These are phyloP conservation scores for Melanogrammus aeglefinus DNA, from an alignment of 2,797 vertebrate species.

Conservation along the genomic window DNA sequence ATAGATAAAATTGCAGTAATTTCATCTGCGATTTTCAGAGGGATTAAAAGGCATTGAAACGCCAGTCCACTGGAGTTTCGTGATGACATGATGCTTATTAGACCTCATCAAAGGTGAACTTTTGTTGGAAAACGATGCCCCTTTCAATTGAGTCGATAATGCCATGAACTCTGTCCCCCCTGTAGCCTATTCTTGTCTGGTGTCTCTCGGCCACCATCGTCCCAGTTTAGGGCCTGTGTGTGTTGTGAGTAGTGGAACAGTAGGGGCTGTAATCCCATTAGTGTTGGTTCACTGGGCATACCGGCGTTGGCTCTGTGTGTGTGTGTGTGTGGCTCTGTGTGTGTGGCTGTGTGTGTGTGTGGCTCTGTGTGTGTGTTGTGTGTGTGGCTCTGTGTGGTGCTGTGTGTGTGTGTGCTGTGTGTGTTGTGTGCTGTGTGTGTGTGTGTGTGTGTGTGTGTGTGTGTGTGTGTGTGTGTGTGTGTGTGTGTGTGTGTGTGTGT, in stretches of 20 bases:
- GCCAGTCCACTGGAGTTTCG: neutral
- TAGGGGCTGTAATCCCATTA: conserved; percentile 63
- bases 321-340: neutral
- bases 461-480: no score
- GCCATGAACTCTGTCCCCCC: conserved; percentile 36
- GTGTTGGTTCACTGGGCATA: conserved; percentile 50
- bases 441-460: no score
- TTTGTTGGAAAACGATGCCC: conserved; percentile 23
- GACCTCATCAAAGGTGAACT: conserved; percentile 29
- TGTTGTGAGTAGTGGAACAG: conserved; percentile 47
- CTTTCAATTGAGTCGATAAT: conserved; percentile 35
- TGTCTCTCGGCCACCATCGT: conserved; percentile 28
- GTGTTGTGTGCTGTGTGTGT: no score
- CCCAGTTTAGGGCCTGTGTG: conserved; percentile 19
- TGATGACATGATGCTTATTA: neutral
- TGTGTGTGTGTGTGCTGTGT: no score
- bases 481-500: no score
- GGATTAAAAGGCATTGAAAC: neutral
- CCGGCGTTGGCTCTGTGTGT: conserved; percentile 40
- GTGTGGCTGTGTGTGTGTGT: neutral
- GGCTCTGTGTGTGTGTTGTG: no score
- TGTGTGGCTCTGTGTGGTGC: no score
- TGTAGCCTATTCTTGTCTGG: neutral
- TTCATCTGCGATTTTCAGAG: neutral
- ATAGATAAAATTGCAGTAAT: neutral